Evolutionary conservation across 2,113 vertebrate species (phyloP).

Genomic region (Centropus bengalensis): DNA sequence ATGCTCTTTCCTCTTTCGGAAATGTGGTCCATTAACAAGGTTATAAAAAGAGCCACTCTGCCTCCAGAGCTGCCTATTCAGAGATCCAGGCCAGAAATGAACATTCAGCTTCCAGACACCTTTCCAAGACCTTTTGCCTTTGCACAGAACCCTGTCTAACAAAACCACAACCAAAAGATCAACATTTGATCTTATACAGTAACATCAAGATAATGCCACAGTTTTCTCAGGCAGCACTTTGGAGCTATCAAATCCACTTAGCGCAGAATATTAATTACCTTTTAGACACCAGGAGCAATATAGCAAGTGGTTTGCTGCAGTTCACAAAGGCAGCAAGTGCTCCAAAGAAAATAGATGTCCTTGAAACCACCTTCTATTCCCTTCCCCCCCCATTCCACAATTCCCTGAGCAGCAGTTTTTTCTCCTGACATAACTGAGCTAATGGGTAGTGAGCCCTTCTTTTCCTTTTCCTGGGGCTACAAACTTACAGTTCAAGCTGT

Average conservation of each 20-base stretch:
- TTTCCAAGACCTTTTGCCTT: background rate
- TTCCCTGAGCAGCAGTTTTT: background rate
- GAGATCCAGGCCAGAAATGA: background rate
- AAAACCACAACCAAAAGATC: background rate
- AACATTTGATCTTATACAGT: background rate
- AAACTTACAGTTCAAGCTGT: background rate
- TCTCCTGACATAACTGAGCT: background rate
- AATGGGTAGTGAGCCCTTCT: background rate
- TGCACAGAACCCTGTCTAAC: background rate
- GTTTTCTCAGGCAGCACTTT: background rate
- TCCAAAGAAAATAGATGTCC: background rate
- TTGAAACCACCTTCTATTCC: background rate
- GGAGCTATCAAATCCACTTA: background rate
- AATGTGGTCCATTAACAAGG: background rate
- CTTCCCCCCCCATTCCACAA: background rate
- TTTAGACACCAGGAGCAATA: background rate
- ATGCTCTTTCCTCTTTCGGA: background rate
- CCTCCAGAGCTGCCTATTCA: background rate
- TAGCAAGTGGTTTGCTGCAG: background rate
- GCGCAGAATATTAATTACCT: background rate
- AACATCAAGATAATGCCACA: background rate
- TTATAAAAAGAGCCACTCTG: background rate
- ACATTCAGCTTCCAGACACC: background rate
- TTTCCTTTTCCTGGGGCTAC: background rate
- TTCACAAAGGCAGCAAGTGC: background rate